Percentiles rank a stretch among this genome's conserved stretches.
Evolutionary conservation across 2,888 invertebrate species (phyloP).

Genomic region (Stenchaetothrips biformis): DNA sequence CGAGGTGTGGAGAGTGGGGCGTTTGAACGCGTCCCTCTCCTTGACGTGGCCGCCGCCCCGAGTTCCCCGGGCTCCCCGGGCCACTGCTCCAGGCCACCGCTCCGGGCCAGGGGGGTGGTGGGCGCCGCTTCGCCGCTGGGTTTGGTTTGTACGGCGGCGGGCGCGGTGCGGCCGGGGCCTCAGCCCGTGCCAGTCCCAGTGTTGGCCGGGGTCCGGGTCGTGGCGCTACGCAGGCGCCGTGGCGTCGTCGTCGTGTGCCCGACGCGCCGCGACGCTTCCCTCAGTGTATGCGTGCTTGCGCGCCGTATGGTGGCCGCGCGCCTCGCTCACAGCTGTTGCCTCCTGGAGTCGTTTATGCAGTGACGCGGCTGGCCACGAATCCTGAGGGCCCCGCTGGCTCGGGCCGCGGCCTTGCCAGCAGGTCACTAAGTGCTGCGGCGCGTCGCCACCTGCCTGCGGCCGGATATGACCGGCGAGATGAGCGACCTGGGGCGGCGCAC

Average conservation of each 20-base stretch:
- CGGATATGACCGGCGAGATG: no score
- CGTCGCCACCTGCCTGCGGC: not conserved
- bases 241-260: conserved; percentile 24
- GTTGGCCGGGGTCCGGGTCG: conserved; percentile 31
- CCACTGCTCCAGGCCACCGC: no score
- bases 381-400: not conserved
- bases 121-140: not conserved
- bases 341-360: not conserved
- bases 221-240: conserved; percentile 43
- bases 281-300: not conserved
- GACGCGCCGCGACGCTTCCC: not conserved
- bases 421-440: no score
- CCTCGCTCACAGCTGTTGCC: not conserved
- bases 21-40: no score
- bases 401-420: not conserved
- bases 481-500: no score
- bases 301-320: not conserved
- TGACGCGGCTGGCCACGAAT: not conserved
- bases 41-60: no score
- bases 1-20: no score
- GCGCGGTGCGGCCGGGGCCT: not conserved
- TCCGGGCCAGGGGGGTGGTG: conserved; percentile 19
- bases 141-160: not conserved
- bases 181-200: not conserved
- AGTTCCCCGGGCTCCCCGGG: no score